These are phyloP conservation scores for Sminthurinus aureus DNA, from an alignment of 2,888 invertebrate genomes.

Conservation along the genomic window DNA sequence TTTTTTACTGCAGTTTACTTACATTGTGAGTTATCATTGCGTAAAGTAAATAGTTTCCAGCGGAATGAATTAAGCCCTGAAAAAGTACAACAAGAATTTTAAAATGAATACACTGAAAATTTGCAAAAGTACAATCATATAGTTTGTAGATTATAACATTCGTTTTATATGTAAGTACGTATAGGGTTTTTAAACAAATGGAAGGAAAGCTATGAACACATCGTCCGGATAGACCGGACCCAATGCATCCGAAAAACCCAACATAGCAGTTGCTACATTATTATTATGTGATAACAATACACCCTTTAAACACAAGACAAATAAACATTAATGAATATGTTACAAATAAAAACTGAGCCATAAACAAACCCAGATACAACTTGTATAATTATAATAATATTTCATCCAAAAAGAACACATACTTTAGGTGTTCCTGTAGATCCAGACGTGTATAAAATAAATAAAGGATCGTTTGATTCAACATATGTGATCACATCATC, in stretches of 20 bases:
- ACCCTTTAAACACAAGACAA: no score
- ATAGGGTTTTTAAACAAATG: conserved; percentile 97
- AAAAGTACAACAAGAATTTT: no score
- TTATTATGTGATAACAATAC: conserved; percentile 80
- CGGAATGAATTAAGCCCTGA: conserved; percentile 64
- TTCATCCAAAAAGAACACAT: no score
- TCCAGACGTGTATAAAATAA: conserved; percentile 67
- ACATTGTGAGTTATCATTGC: conserved; percentile 64
- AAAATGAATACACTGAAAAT: no score
- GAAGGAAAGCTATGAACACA: conserved; percentile 92
- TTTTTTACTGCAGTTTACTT: no score
- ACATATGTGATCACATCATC: conserved; percentile 63
- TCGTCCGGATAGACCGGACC: conserved; percentile 73
- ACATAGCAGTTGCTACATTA: conserved; percentile 82
- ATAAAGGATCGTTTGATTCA: conserved; percentile 66
- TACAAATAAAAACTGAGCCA: no score
- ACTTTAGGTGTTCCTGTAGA: conserved; percentile 64
- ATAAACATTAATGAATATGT: no score
- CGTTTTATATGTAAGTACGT: no score
- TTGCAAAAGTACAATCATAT: no score
- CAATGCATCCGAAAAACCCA: conserved; percentile 81
- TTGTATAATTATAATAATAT: no score
- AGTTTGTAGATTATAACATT: no score
- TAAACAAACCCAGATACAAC: no score
- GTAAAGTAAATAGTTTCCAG: conserved; percentile 65